phyloP scores from a whole-genome alignment of 1,140 invertebrate species.

The Phymastichus coffea region DNA sequence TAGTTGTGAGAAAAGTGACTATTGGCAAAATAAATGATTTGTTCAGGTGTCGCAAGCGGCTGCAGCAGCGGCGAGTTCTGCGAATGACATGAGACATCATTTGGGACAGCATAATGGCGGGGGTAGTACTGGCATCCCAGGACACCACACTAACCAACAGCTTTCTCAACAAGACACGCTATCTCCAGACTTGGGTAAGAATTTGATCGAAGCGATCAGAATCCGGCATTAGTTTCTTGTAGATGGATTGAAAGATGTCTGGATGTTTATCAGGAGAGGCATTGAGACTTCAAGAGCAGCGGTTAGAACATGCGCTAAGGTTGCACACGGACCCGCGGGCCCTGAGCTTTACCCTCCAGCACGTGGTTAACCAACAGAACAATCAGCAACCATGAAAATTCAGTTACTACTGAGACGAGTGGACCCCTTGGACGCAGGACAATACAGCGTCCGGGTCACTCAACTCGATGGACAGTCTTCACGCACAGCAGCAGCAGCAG shows the following conservation, averaged over 20 bases:
- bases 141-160: conserved; percentile 55
- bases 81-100: conserved; percentile 54
- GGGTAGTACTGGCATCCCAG: conserved; percentile 54
- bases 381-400: conserved; percentile 65
- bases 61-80: conserved; percentile 51
- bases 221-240: neutral
- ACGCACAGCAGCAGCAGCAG: conserved; percentile 34
- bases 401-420: conserved; percentile 63
- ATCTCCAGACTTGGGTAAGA: conserved; percentile 55
- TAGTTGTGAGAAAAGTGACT: no score
- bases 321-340: conserved; percentile 70
- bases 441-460: conserved; percentile 37
- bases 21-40: no score
- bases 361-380: conserved; percentile 62
- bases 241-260: neutral
- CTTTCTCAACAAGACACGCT: conserved; percentile 53
- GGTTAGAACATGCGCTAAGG: conserved; percentile 77
- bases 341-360: conserved; percentile 64
- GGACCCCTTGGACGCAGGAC: conserved; percentile 54
- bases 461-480: conserved; percentile 38
- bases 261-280: conserved; percentile 59
- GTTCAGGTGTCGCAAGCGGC: conserved; percentile 55
- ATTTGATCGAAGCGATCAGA: neutral
- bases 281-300: conserved; percentile 74
- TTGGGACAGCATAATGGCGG: conserved; percentile 52